Evolutionary conservation across 2,797 vertebrate species (phyloP), one percentile per base, ranked within the genome.

Genomic region (Ataeniobius toweri): DNA sequence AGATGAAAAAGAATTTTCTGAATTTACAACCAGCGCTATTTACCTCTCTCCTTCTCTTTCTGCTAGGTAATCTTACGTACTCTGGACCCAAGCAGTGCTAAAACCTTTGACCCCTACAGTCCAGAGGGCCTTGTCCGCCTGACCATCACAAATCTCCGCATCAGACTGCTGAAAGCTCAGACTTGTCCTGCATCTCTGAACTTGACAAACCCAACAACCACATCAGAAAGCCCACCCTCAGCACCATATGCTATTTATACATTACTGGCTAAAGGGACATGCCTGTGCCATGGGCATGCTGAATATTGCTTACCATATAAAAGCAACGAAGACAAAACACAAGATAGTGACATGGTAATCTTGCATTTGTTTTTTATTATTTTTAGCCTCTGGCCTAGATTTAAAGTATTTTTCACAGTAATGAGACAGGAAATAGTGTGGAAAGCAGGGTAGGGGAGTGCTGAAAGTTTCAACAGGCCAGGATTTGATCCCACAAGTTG

Each of bases 261-360:
- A 83, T 92, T 98, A 81, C 93, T 97, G 81, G 89, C 96, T 73
- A 94, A 94, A 68, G 97, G 97, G 48, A 97, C 96, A 73, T 98
- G 97, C 83, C 94, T 97, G 81, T 98, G 97, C 80, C 96, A 98
- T 0, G 97, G 97, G 5, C 97, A 98, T 0, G 97, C 97, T 3
- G 96, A 97, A 83, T 80, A 94, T 22, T 98, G 97, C 1, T 84
- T 94, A 76, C 84, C 92, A 28, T 48, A 83, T 81, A 88, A 89
- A 79, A 76, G 46, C 74, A 87, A 80, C 59, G 76, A 71, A 31
- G 87, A 84, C 14, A 59, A 84, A 16, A 74, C 18, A 0, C 81
- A 83, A 70, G 75, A 88, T 59, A 85, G 77, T 70, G 83, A 84
- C 76, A 78, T 77, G 92, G 95, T 95, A 83, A 89, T 76, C 18